A percentile compares a stretch with the other conserved stretches of the same genome.
These are phyloP conservation scores for Danio aesculapii DNA, from an alignment of 2,797 vertebrate species.

Conservation along the genomic window DNA sequence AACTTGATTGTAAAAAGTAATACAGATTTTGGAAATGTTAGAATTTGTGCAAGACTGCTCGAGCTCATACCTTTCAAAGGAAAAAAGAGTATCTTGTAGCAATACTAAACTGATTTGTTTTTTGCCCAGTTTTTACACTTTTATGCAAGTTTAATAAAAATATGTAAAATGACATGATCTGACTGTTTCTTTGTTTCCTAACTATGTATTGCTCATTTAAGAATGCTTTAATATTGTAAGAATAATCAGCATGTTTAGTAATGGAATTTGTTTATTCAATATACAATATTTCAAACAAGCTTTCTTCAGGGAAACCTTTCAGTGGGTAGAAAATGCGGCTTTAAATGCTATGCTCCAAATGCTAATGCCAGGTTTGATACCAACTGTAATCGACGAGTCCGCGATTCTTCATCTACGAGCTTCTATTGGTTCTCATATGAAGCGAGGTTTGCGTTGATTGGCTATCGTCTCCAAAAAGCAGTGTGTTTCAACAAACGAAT, in stretches of 20 bases:
- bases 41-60: conserved; percentile 42
- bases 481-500: conserved; percentile 39
- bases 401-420: neutral
- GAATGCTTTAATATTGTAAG: neutral
- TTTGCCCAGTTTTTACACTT: conserved; percentile 84
- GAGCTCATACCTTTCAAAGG: conserved; percentile 63
- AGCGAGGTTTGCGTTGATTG: conserved; percentile 52
- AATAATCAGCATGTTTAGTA: neutral
- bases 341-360: neutral
- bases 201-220: neutral
- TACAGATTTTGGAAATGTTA: conserved; percentile 57
- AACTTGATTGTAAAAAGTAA: conserved; percentile 12
- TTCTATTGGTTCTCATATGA: conserved; percentile 48
- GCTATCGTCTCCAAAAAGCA: conserved; percentile 13
- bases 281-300: neutral
- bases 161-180: conserved; percentile 67
- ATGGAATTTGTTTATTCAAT: neutral
- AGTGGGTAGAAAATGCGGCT: neutral
- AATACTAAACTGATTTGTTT: conserved; percentile 82
- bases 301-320: neutral
- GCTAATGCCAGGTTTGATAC: conserved; percentile 18
- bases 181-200: neutral
- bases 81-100: conserved; percentile 77
- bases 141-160: conserved; percentile 90
- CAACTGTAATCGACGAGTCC: conserved; percentile 2